These are phyloP conservation scores for Drosophila siamana DNA, from an alignment of 2,888 invertebrate species.

Conservation along the genomic window DNA sequence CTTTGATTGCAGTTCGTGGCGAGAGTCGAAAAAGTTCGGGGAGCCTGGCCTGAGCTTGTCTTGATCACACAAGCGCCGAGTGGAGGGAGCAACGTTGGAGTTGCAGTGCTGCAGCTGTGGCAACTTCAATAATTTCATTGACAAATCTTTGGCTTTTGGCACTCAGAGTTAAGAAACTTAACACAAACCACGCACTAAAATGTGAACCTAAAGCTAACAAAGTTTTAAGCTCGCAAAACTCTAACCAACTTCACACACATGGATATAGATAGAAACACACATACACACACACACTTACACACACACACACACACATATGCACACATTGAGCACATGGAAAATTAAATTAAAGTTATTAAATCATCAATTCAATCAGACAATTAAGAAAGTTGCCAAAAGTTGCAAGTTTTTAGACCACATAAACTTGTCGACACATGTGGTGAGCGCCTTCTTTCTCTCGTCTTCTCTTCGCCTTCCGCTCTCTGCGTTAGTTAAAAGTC, in stretches of 20 bases:
- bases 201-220: slow-evolving; percentile 66
- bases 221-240: slow-evolving; percentile 57
- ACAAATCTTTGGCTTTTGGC: slow-evolving; percentile 67
- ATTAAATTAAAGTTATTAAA: slow-evolving; percentile 85
- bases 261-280: not conserved
- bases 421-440: slow-evolving; percentile 68
- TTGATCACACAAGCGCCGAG: not conserved
- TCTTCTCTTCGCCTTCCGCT: too few species aligned
- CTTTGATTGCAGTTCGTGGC: slow-evolving; percentile 41
- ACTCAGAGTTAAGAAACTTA: slow-evolving; percentile 60
- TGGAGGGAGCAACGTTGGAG: slow-evolving; percentile 11
- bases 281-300: slow-evolving; percentile 13
- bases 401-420: slow-evolving; percentile 69
- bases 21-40: not conserved
- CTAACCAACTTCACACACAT: slow-evolving; percentile 38
- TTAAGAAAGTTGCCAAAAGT: slow-evolving; percentile 79
- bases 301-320: slow-evolving; percentile 11
- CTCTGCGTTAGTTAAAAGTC: slow-evolving; percentile 19
- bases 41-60: not conserved
- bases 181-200: slow-evolving; percentile 61
- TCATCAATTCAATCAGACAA: slow-evolving; percentile 85
- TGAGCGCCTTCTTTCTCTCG: slow-evolving; percentile 16
- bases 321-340: slow-evolving; percentile 43
- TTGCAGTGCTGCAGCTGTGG: slow-evolving; percentile 13
- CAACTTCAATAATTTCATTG: slow-evolving; percentile 65